These are phyloP conservation scores for Xenopus tropicalis DNA, from an alignment of 2,113 vertebrate genomes.

Conservation along the genomic window UCB_Xtro_10.0 CM004447.2:96655501-96656000, in stretches of 20 bases:
- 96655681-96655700: constrained; percentile 15
- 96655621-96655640: neutral
- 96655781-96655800: neutral
- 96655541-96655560: neutral
- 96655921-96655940: no score
- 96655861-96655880: no score
- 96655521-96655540: neutral
- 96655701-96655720: neutral
- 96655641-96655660: constrained; percentile 11
- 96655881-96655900: no score
- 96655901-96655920: no score
- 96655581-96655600: no score
- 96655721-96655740: no score
- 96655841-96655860: no score
- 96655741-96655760: neutral
- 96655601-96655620: no score
- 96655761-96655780: neutral
- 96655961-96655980: no score
- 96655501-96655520: neutral
- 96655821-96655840: no score
- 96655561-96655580: neutral
- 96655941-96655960: no score
- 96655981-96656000: no score
- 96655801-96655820: neutral
- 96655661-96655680: constrained; percentile 6